Evolutionary conservation across 2,797 vertebrate species (phyloP), one percentile per base, ranked within the genome.

Genomic region (Sebastes matsubarae): DNA sequence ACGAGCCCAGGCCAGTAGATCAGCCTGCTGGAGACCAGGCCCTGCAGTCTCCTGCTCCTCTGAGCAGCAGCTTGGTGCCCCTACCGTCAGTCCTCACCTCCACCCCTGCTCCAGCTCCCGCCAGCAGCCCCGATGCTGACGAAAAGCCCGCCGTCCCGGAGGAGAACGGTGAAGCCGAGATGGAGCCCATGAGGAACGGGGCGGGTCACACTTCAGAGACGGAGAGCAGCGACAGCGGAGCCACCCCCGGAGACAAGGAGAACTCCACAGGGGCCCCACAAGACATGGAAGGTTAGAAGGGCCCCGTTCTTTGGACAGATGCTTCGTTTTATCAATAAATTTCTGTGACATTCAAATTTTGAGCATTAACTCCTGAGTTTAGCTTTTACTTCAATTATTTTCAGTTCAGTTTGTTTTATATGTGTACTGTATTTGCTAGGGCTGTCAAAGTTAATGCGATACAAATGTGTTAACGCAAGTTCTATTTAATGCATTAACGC

Each of bases 101-200:
- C n/a, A 8, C 69, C 50, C 34, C 86, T 9, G 67, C 85, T 29
- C 75, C 88, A 8, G 74, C 72, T 80, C 79, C 80, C 0, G 72
- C 82, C 55, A 68, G 65, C 65, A 82, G 87, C 77, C 86, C 87
- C 0, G 95, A 96, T 38, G 68, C 77, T 1, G 95, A 96, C 1
- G 89, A 84, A 71, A 92, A 93, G 75, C 86, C 90, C 36, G 90
- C 85, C 75, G 73, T 91, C 85, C 87, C 93, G 5, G 98, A 99
- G 85, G 97, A 99, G 87, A 98, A 98, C 0, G 97, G 97, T 0
- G 97, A 99, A 80, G 88, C 93, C 0, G 96, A 96, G 78, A 22
- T 91, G 1, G 98, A 98, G 81, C 94, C 95, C 2, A 87, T 98
- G 73, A 96, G 95, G 24, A 99, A 99, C 0, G 98, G 98, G 1